Evolutionary conservation across 1,140 invertebrate genomes (phyloP).

Genomic region (Drosophila hydei): DNA sequence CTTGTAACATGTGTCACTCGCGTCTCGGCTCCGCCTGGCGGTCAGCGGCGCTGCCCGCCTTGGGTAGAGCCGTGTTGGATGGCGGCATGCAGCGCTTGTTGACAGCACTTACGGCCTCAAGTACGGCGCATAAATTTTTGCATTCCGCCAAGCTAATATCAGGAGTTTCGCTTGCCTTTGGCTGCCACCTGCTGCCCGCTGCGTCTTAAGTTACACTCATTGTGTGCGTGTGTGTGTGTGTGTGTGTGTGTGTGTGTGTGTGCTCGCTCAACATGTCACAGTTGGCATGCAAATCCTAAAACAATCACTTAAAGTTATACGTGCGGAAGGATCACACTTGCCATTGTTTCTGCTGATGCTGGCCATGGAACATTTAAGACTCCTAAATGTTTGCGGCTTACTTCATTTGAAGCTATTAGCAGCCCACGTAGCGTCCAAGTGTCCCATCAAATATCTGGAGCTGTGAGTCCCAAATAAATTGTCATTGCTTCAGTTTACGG

Average conservation of each 20-base stretch:
- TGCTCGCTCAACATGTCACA: conserved; percentile 23
- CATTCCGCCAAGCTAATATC: conserved; percentile 18
- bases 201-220: no score
- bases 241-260: no score
- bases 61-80: not conserved
- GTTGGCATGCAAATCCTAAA: conserved; percentile 58
- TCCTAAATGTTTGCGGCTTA: not conserved
- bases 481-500: no score
- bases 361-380: not conserved
- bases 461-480: not conserved
- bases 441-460: not conserved
- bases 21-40: conserved; percentile 2
- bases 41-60: not conserved
- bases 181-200: conserved; percentile 13
- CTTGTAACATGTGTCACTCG: conserved; percentile 50
- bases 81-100: conserved; percentile 36
- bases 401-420: not conserved
- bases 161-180: not conserved
- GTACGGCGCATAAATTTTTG: conserved; percentile 50
- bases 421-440: not conserved
- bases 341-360: not conserved
- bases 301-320: conserved; percentile 54
- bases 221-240: no score
- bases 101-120: conserved; percentile 46
- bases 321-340: conserved; percentile 38